Evolutionary conservation across 2,113 vertebrate genomes (phyloP), one percentile per base, ranked within the genome.

Genomic region (Triplophysa siluroides): DNA sequence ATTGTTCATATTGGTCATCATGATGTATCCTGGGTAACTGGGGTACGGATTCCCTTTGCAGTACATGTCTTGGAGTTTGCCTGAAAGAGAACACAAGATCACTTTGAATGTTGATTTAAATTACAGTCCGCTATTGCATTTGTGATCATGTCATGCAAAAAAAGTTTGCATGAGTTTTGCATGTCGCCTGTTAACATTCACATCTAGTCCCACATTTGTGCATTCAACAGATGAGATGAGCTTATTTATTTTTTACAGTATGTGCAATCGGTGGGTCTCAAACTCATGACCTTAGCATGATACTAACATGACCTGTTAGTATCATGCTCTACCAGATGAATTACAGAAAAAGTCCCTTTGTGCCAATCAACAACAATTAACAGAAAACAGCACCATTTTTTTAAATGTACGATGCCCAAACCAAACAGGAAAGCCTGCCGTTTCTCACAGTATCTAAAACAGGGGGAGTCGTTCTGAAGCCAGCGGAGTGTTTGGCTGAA

Each of bases 1-100:
- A 73, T 92, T 95, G 88, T 94, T 97, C 95, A 98, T 95, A 91
- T 97, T 99, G 92, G 95, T 95, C 96, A 98, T 98, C 98, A 99
- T 98, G 92, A 98, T 96, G 91, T 99, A 99, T 84, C 97, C 94
- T n/a, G 97, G 96, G 85, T 99, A 99, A 83, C 94, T 92, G 0
- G 94, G 82, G 90, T 98, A 99, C 0, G 93, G 92, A 81, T 96
- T 96, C 83, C 94, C 95, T 92, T 99, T 99, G 92, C 88, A 93
- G 91, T 99, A 99, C 86, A 98, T 89, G 85, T 98, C 98, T 78
- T 95, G 94, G 88, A 93, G 96, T 82, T 99, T 99, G 83, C 93
- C 98, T 98, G 73, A 23, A 81, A 24, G 74, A 41, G 43, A 65
- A 26, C 18, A 43, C 43, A 33, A 3, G 43, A 45, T 45, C 8